Evolutionary conservation across 2,797 vertebrate genomes (phyloP).

Genomic region (Psittacula derbiana): DNA sequence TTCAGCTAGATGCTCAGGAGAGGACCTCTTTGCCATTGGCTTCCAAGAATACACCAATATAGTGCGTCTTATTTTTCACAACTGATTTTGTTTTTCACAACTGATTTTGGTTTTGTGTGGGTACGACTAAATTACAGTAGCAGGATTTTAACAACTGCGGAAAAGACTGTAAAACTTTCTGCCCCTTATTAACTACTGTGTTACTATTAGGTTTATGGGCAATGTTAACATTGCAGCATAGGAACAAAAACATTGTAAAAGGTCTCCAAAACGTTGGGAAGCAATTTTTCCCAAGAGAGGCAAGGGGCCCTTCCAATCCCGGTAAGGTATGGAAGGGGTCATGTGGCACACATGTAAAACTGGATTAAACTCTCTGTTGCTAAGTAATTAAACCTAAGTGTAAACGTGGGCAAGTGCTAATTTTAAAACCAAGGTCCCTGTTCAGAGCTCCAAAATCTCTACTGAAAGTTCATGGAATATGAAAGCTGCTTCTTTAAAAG

Average conservation of each 20-base stretch:
- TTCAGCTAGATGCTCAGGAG: constrained; percentile 24
- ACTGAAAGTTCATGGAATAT: constrained; percentile 51
- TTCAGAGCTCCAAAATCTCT: constrained; percentile 41
- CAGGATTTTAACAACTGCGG: constrained; percentile 63
- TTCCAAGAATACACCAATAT: constrained; percentile 1
- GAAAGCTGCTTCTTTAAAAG: constrained; percentile 72
- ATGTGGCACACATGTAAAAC: constrained; percentile 39
- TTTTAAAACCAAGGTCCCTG: constrained; percentile 50
- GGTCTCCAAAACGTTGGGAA: constrained; percentile 50
- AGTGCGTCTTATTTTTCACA: neutral
- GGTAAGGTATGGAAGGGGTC: constrained; percentile 7
- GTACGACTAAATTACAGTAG: constrained; percentile 56
- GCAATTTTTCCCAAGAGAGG: constrained; percentile 60
- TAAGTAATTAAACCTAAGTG: constrained; percentile 72
- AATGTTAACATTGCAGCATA: constrained; percentile 59
- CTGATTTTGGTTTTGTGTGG: neutral
- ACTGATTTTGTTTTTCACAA: neutral
- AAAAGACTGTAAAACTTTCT: constrained; percentile 74
- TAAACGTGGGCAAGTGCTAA: constrained; percentile 53
- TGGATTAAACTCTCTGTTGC: constrained; percentile 48
- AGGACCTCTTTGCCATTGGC: neutral
- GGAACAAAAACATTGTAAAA: constrained; percentile 60
- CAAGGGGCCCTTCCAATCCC: neutral
- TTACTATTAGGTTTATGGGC: constrained; percentile 64
- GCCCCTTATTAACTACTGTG: constrained; percentile 67